phyloP scores from a whole-genome alignment of 2,113 vertebrate genomes.

The Burhinus oedicnemus region DNA sequence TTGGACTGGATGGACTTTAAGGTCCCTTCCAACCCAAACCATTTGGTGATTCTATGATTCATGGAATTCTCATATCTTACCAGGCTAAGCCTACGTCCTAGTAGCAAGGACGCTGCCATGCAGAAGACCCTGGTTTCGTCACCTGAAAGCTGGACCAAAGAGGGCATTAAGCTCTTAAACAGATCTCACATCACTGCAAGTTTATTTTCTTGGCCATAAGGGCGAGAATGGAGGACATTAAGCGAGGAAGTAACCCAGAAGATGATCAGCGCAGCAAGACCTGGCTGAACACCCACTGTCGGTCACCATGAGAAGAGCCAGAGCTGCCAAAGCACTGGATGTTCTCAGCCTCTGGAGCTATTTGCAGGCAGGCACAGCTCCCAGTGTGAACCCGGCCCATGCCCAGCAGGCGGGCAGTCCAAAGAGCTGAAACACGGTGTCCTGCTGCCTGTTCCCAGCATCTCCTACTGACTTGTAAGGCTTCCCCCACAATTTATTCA shows the following conservation, averaged over 20 bases:
- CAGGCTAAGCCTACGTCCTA: background rate
- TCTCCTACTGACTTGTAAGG: background rate
- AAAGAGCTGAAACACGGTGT: background rate
- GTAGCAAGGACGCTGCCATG: background rate
- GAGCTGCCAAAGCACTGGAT: background rate
- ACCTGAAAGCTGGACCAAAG: background rate
- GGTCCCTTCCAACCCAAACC: too few relatives aligned
- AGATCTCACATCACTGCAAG: rapidly evolving
- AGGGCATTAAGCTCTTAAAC: background rate
- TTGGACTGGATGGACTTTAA: too few relatives aligned
- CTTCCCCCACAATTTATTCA: background rate
- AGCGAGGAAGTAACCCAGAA: background rate
- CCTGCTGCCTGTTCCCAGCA: background rate
- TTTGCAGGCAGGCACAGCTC: background rate
- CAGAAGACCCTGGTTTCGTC: background rate
- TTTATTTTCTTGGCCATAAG: background rate
- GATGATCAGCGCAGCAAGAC: background rate
- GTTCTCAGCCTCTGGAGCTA: background rate
- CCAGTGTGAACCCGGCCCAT: background rate
- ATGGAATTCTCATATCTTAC: rapidly evolving
- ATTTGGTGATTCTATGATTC: background rate
- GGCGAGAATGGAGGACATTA: background rate
- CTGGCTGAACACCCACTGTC: background rate
- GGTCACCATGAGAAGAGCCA: background rate
- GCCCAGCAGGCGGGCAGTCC: background rate